Evolutionary conservation across 2,888 invertebrate species (phyloP), one percentile per base, ranked within the genome.

Genomic region (Ennomos quercinarius): DNA sequence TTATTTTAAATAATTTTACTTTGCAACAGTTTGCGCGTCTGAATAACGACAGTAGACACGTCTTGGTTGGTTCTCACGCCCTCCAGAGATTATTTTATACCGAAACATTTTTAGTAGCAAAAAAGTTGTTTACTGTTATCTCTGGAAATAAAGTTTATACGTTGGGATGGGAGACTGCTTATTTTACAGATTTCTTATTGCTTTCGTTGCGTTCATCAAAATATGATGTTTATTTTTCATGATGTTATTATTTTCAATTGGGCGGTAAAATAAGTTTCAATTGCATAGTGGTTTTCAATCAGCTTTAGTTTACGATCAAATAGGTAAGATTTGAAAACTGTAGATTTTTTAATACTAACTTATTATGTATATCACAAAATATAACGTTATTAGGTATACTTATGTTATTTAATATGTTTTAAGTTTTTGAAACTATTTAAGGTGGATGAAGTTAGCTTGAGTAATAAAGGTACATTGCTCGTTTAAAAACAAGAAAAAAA

Each of bases 71-170:
- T 61, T 61, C 60, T 47, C 60, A 61, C 60, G 60, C 47, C 37
- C 60, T 46, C 59, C 41, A 17, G 17, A 61, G 54, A 55, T 52
- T 51, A 61, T 46, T 56, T 27, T 44, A 38, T 36, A 49, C 13
- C 39, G 34, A 51, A 60, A 51, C 44, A 52, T 56, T 51, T 56
- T 37, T 41, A 41, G 12, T 9, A 34, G 47, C 51, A 56, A 61
- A 60, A 46, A 56, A 47, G 50, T 56, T 61, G 60, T 56, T 60
- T 61, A 50, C 50, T 51, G 47, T 61, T 55, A 42, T 39, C 43
- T 55, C 54, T 34, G 11, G 47, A 54, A 56, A 61, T 56, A 61
- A 57, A 57, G n/a, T 17, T 53, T 44, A 56, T 43, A 6, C 36
- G n/a, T 48, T 52, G 52, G 34, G 40, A 27, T 52, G 52, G 34